Conservation (phyloP, 1,140 invertebrate species). For the Calephelis nemesis region DNA sequence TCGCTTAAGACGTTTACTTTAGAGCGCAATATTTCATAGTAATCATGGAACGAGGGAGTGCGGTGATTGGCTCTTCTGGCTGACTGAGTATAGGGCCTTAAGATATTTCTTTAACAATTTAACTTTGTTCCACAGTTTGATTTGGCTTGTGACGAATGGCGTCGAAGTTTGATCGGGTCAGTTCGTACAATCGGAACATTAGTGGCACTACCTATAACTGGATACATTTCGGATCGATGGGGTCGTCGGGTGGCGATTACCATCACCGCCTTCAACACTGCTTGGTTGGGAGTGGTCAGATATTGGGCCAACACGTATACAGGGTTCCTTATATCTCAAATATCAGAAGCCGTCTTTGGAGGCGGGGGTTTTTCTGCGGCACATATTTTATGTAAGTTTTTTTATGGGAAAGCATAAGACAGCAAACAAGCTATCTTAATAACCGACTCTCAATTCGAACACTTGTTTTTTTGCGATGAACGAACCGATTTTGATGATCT, state of each 20-base stretch:
- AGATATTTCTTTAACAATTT: not conserved
- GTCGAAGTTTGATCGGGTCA: constrained; percentile 36
- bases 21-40: too few species aligned
- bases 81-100: too few species aligned
- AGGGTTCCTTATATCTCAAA: constrained; percentile 83
- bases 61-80: too few species aligned
- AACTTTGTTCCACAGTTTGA: constrained; percentile 28
- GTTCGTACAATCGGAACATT: constrained; percentile 45
- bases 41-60: too few species aligned
- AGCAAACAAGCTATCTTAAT: too few species aligned
- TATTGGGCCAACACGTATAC: constrained; percentile 83
- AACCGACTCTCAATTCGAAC: too few species aligned
- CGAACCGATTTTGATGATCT: too few species aligned
- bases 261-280: constrained; percentile 78
- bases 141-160: constrained; percentile 43
- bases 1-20: too few species aligned
- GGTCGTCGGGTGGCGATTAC: constrained; percentile 83
- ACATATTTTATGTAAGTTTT: constrained; percentile 63
- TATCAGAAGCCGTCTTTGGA: constrained; percentile 81
- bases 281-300: constrained; percentile 81
- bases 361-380: constrained; percentile 61
- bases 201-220: constrained; percentile 82
- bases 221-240: constrained; percentile 82
- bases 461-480: too few species aligned
- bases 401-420: too few species aligned